A percentile compares a stretch with the other conserved stretches of the same genome.
These are phyloP conservation scores for Philhelius pedissequus DNA, from an alignment of 2,888 invertebrate species.

Conservation along the genomic window DNA sequence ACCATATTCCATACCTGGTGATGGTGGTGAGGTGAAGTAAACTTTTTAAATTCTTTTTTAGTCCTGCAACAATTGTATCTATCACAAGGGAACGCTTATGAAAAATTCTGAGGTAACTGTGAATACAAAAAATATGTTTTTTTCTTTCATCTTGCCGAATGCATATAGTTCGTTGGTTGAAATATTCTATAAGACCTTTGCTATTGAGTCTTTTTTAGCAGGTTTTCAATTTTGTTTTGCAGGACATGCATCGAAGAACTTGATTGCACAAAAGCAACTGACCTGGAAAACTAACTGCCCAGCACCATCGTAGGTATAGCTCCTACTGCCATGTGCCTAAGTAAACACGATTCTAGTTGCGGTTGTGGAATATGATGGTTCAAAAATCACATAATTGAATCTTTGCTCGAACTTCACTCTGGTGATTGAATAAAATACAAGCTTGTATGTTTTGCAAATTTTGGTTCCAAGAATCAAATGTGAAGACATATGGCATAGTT, in stretches of 20 bases:
- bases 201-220: not conserved
- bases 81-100: not conserved
- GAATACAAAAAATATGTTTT: not conserved
- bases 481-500: not conserved
- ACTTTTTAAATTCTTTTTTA: not conserved
- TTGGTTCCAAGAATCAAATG: not conserved
- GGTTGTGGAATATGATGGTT: not conserved
- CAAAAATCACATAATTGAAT: not conserved
- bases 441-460: not conserved
- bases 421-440: not conserved
- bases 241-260: not conserved
- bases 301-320: not conserved
- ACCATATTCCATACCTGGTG: too few species aligned
- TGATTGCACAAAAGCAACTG: not conserved
- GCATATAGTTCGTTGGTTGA: not conserved
- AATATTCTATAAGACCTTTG: not conserved
- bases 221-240: not conserved
- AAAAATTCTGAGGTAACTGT: not conserved
- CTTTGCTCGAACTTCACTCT: not conserved
- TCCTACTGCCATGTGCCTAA: not conserved
- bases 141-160: not conserved
- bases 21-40: not conserved
- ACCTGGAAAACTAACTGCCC: not conserved
- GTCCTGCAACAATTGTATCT: not conserved
- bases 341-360: not conserved